Conservation (phyloP, 1,140 invertebrate genomes). For the Aphelinus certus region DNA sequence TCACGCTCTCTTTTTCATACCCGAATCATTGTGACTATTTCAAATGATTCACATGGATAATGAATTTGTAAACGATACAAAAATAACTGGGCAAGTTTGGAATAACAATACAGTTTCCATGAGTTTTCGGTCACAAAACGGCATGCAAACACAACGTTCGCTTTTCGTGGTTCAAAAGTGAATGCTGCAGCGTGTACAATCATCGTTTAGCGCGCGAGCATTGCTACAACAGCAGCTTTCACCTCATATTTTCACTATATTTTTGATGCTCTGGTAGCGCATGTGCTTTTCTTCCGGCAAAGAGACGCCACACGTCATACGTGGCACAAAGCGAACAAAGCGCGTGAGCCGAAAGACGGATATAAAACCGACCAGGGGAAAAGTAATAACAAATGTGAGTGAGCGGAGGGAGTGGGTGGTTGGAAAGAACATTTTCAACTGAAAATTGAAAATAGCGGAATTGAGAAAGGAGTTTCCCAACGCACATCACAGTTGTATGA, state of each 20-base stretch:
- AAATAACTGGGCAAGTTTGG: too few species aligned
- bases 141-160: background rate
- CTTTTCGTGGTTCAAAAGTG: conserved; percentile 12
- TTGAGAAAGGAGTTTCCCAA: too few species aligned
- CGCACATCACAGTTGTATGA: too few species aligned
- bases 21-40: too few species aligned
- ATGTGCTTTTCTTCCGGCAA: conserved; percentile 11
- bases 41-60: too few species aligned
- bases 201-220: conserved; percentile 19
- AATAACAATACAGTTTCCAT: background rate
- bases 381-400: conserved; percentile 2
- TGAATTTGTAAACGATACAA: too few species aligned
- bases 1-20: too few species aligned
- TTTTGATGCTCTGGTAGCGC: conserved; percentile 22
- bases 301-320: conserved; percentile 5
- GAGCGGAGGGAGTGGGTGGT: background rate
- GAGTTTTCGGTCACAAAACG: background rate
- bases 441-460: too few species aligned
- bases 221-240: conserved; percentile 17
- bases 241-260: conserved; percentile 28
- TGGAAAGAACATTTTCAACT: too few species aligned
- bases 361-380: background rate
- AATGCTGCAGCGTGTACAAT: conserved; percentile 1
- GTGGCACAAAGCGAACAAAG: conserved; percentile 24
- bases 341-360: background rate